Evolutionary conservation across 2,797 vertebrate species (phyloP).

Genomic region (Crenuchus spilurus): DNA sequence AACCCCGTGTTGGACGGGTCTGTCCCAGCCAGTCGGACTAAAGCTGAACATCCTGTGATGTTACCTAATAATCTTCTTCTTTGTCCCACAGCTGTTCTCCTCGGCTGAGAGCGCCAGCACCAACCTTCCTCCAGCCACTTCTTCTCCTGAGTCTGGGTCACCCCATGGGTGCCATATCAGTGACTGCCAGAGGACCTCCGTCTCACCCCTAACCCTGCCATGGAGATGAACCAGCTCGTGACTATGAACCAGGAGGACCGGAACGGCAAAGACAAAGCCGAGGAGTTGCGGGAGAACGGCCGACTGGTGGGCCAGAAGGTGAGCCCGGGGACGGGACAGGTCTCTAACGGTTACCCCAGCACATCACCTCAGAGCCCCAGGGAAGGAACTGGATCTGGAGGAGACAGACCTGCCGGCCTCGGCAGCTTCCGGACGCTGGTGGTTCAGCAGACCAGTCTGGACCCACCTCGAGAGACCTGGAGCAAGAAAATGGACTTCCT

Average conservation of each 20-base stretch:
- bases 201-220: constrained; percentile 68
- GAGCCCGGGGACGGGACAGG: constrained; percentile 73
- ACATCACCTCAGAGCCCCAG: constrained; percentile 82
- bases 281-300: constrained; percentile 77
- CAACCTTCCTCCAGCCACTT: constrained; percentile 27
- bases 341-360: constrained; percentile 89
- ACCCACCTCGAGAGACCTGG: constrained; percentile 90
- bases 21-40: constrained; percentile 4
- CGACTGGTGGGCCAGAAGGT: constrained; percentile 73
- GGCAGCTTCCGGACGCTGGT: constrained; percentile 83
- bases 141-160: constrained; percentile 58
- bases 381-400: constrained; percentile 69
- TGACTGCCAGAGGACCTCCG: constrained; percentile 65
- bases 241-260: constrained; percentile 77
- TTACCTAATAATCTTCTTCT: constrained; percentile 40
- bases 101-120: constrained; percentile 25
- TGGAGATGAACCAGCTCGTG: constrained; percentile 84
- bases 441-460: constrained; percentile 83
- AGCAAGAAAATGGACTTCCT: constrained; percentile 98
- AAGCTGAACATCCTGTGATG: constrained; percentile 6
- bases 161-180: constrained; percentile 80
- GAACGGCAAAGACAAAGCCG: constrained; percentile 65
- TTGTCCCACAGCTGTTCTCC: constrained; percentile 61
- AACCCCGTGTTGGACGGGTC: constrained; percentile 38
- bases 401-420: constrained; percentile 50